A percentile compares a stretch with the other conserved stretches of the same genome.
phyloP scores from a whole-genome alignment of 2,888 invertebrate genomes.

The Phaonia tiefii region DNA sequence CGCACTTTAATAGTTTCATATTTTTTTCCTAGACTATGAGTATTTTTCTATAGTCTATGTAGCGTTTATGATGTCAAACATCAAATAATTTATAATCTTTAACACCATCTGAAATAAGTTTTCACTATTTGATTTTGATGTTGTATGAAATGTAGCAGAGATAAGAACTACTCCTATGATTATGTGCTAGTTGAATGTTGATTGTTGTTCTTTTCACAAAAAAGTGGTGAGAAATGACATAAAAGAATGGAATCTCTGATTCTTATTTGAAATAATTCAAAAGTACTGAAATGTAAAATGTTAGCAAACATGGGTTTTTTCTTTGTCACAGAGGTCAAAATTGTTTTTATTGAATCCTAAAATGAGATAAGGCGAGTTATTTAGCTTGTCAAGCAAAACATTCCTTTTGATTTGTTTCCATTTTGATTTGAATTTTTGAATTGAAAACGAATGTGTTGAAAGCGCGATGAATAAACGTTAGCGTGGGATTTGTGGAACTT shows the following conservation, averaged over 20 bases:
- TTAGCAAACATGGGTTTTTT: background rate
- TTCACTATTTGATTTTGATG: constrained; percentile 5
- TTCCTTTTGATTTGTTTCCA: background rate
- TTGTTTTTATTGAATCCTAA: constrained; percentile 12
- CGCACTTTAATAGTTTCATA: constrained; percentile 32
- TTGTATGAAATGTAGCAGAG: background rate
- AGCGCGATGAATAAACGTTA: too few species aligned
- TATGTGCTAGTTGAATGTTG: background rate
- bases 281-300: background rate
- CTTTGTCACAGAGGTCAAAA: constrained; percentile 13
- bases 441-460: too few species aligned
- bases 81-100: constrained; percentile 57
- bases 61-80: constrained; percentile 51
- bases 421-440: too few species aligned
- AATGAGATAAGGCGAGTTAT: background rate
- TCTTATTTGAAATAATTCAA: background rate
- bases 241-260: background rate
- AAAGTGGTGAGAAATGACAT: constrained; percentile 2
- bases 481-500: too few species aligned
- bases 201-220: background rate
- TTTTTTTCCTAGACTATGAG: background rate
- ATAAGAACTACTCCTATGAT: background rate
- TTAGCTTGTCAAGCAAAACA: background rate
- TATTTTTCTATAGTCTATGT: background rate
- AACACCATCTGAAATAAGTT: constrained; percentile 59